These are phyloP conservation scores for Nomada flava DNA, from an alignment of 2,888 invertebrate genomes.

Conservation along the genomic window DNA sequence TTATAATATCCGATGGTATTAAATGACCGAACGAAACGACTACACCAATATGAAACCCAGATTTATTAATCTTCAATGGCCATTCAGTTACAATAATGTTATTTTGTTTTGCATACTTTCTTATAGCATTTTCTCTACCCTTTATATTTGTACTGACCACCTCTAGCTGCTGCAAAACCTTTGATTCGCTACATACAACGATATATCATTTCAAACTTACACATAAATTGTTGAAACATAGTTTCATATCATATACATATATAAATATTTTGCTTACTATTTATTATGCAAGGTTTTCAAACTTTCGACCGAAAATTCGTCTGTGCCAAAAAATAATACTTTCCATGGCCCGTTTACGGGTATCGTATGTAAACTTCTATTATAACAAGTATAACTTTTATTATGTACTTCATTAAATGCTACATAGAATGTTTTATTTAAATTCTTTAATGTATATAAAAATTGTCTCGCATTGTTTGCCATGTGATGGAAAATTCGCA, in stretches of 20 bases:
- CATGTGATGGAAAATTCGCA: slow-evolving; percentile 16
- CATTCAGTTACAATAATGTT: slow-evolving; percentile 88
- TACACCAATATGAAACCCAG: slow-evolving; percentile 92
- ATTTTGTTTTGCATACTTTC: slow-evolving; percentile 88
- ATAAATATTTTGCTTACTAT: slow-evolving; percentile 85
- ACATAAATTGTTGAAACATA: neutral
- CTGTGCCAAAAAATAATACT: slow-evolving; percentile 94
- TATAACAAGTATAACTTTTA: neutral
- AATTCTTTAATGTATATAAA: slow-evolving; percentile 3
- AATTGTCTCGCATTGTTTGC: neutral
- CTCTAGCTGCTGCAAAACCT: slow-evolving; percentile 86
- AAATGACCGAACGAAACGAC: slow-evolving; percentile 97
- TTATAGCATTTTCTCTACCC: slow-evolving; percentile 87
- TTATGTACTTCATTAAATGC: neutral
- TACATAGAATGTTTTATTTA: neutral
- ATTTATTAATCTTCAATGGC: slow-evolving; percentile 85
- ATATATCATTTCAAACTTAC: neutral
- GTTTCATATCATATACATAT: neutral
- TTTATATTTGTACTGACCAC: slow-evolving; percentile 89
- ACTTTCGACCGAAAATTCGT: slow-evolving; percentile 92
- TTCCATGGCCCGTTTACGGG: slow-evolving; percentile 84
- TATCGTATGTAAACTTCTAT: neutral
- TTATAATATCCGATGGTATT: slow-evolving; percentile 91
- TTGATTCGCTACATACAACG: slow-evolving; percentile 85
- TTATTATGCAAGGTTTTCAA: slow-evolving; percentile 88